These are phyloP conservation scores for Quadriops clusia DNA, from an alignment of 2,888 invertebrate genomes.

Conservation along the genomic window DNA sequence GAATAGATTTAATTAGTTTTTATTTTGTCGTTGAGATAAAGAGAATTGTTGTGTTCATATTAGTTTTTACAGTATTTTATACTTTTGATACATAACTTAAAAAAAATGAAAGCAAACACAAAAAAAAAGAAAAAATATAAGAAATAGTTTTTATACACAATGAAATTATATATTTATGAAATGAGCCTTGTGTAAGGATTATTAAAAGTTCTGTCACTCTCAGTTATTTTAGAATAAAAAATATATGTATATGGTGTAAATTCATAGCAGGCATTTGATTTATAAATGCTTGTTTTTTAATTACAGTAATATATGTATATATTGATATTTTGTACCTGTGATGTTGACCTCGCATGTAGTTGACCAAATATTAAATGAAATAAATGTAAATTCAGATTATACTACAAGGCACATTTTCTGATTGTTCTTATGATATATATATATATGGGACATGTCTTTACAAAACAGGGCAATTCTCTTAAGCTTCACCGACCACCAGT, in stretches of 20 bases:
- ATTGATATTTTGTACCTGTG: conserved; percentile 34
- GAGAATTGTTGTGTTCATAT: conserved; percentile 40
- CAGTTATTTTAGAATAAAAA: no score
- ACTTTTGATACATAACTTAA: conserved; percentile 29
- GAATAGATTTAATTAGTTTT: conserved; percentile 11
- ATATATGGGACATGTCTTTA: conserved; percentile 13
- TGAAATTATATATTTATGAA: conserved; percentile 9
- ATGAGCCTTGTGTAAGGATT: conserved; percentile 18
- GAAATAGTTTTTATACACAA: conserved; percentile 10
- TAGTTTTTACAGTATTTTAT: conserved; percentile 38
- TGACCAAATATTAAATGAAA: conserved; percentile 31
- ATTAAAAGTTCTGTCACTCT: no score
- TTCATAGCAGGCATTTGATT: no score
- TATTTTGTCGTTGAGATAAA: conserved; percentile 30
- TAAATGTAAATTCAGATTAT: conserved; percentile 11
- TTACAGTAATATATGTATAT: no score
- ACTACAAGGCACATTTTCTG: conserved; percentile 22
- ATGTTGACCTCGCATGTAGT: conserved; percentile 32
- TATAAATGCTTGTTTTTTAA: no score
- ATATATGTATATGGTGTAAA: no score
- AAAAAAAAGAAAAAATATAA: conserved; percentile 16
- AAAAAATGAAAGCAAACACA: conserved; percentile 26
- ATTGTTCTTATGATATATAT: no score
- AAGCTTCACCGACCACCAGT: conserved; percentile 26
- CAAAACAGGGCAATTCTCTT: conserved; percentile 36